These are phyloP conservation scores for Esox niger DNA, from an alignment of 2,113 vertebrate species.

Conservation along the genomic window DNA sequence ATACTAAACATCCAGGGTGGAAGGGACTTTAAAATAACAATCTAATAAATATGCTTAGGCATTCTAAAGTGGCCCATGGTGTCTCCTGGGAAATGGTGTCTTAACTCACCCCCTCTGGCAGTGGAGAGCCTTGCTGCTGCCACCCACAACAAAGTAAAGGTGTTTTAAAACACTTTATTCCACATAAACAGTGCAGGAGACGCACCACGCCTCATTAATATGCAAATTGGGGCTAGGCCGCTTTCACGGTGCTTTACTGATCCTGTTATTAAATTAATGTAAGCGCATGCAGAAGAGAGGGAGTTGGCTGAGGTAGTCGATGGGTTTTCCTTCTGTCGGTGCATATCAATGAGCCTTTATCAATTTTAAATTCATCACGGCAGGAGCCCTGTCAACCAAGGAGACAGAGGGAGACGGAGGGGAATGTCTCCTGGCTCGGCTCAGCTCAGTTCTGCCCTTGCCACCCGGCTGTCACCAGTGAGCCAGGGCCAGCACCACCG, in stretches of 20 bases:
- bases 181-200: slow-evolving; percentile 57
- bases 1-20: background rate
- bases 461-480: slow-evolving; percentile 15
- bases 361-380: slow-evolving; percentile 71
- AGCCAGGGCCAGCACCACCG: background rate
- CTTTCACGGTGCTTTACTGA: slow-evolving; percentile 59
- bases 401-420: slow-evolving; percentile 21
- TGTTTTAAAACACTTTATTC: slow-evolving; percentile 61
- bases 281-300: slow-evolving; percentile 32
- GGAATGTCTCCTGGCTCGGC: background rate
- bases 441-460: background rate
- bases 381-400: slow-evolving; percentile 14
- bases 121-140: slow-evolving; percentile 15
- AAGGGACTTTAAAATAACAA: slow-evolving; percentile 9
- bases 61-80: slow-evolving; percentile 4
- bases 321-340: slow-evolving; percentile 41
- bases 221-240: slow-evolving; percentile 66
- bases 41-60: slow-evolving; percentile 33
- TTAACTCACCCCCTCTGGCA: slow-evolving; percentile 21
- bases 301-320: slow-evolving; percentile 67
- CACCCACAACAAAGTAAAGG: slow-evolving; percentile 49
- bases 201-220: slow-evolving; percentile 64
- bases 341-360: slow-evolving; percentile 74
- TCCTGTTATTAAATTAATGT: slow-evolving; percentile 75
- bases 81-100: slow-evolving; percentile 26